These are phyloP conservation scores for Stigmatopora nigra DNA, from an alignment of 2,113 vertebrate genomes.

Conservation along the genomic window DNA sequence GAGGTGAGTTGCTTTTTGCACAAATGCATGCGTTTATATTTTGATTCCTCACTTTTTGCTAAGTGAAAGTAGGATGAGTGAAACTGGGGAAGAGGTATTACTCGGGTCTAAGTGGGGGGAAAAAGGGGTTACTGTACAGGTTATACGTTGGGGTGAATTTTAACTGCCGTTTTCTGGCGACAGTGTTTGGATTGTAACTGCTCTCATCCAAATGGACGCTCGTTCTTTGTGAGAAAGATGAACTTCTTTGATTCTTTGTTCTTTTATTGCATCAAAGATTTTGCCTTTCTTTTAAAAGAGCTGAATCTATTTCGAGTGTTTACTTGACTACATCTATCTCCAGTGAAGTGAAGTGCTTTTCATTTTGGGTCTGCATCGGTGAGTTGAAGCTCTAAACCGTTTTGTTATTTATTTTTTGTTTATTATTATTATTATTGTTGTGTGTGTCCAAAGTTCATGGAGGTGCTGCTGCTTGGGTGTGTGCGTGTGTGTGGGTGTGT, in stretches of 20 bases:
- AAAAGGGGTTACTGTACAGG: neutral
- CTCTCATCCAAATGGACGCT: neutral
- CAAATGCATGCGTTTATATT: conserved; percentile 21
- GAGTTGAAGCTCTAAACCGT: neutral
- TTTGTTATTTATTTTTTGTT: neutral
- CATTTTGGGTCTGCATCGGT: neutral
- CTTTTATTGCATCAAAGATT: neutral
- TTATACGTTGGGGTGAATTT: neutral
- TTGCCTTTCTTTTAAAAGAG: neutral
- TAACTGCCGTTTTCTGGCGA: conserved; percentile 27
- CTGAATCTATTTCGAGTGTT: neutral
- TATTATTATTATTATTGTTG: neutral
- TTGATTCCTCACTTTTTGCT: conserved; percentile 28
- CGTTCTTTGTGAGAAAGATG: neutral
- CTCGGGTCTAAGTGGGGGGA: conserved; percentile 6
- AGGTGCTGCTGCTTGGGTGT: conserved; percentile 37
- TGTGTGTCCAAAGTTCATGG: conserved; percentile 53
- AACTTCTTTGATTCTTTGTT: neutral
- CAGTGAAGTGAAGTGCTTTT: neutral
- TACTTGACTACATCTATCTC: neutral
- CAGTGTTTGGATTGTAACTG: neutral
- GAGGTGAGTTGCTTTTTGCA: conserved; percentile 66
- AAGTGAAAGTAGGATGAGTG: conserved; percentile 30
- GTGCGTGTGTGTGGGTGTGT: conserved; percentile 9
- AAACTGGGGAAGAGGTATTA: conserved; percentile 39